Base-by-base conservation (phyloP, 2,113 vertebrate species). In the Helogale parvula region DNA sequence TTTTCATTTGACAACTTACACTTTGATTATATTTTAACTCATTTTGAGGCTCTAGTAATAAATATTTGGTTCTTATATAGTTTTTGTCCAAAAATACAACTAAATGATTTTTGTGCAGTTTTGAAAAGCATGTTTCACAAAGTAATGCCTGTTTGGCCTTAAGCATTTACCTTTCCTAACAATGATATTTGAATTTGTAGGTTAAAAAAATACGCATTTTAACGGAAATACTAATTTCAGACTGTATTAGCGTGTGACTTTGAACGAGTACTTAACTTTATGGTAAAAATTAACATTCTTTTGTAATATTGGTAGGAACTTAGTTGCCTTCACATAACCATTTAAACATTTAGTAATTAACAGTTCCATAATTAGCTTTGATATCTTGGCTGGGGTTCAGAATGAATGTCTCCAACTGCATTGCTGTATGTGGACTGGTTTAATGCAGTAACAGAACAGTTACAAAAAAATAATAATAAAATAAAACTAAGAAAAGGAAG, bases 321-420 rank as follows among this genome's bases (percentile, higher is more conserved):
- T 94, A 71, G 52, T 88, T 4, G 41, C 54, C n/a, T 88, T 97
- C 35, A 93, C 50, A 88, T 95, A 96, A 87, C 41, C 38, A 93
- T 71, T 96, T 69, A 83, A 83, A 76, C 54, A 88, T 96, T 92
- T 97, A 93, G 81, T 97, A 94, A 97, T 97, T 93, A 95, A 81
- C 81, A 88, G 65, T 91, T 90, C 80, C 47, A 60, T 96, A 95
- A 92, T 95, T 97, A 90, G 93, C 68, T 94, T 94, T 90, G 38
- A 60, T 95, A 72, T 95, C 41, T 92, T 97, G 96, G 94, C 93
- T 66, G 65, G 83, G 31, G 52, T 90, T 96, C 50, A 87, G 15
- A 88, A 74, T 90, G 94, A 92, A 63, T 89, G 72, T 94, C 38
- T 83, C 52, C 50, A 93, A 52, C 71, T 96, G 38, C 57, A 76